phyloP scores from a whole-genome alignment of 2,888 invertebrate species.

The Linyphia triangularis region DNA sequence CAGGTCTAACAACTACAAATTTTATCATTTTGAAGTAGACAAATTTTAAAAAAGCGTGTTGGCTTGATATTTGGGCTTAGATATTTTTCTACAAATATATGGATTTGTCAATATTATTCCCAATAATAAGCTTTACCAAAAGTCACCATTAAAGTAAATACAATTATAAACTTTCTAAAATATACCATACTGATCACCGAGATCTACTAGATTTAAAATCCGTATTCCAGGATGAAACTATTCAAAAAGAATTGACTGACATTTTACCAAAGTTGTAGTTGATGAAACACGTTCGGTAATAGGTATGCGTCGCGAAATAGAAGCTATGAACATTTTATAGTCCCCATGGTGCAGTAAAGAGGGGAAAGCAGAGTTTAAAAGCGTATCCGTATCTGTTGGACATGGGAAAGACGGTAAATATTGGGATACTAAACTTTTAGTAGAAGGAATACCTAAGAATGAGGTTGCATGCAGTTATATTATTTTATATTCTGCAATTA shows the following conservation, averaged over 20 bases:
- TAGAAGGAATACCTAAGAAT: not conserved
- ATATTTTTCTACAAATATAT: too few relatives aligned
- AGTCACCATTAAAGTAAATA: too few relatives aligned
- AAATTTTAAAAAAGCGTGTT: too few relatives aligned
- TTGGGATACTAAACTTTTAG: not conserved
- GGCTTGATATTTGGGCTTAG: too few relatives aligned
- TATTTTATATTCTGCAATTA: not conserved
- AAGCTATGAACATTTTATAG: slow-evolving; percentile 63
- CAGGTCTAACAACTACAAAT: too few relatives aligned
- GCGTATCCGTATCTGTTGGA: slow-evolving; percentile 23
- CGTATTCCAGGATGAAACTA: not conserved
- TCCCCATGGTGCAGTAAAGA: slow-evolving; percentile 40
- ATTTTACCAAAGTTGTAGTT: slow-evolving; percentile 46
- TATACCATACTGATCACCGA: too few relatives aligned
- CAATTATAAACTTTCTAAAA: too few relatives aligned
- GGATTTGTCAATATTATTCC: too few relatives aligned
- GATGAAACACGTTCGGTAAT: slow-evolving; percentile 64
- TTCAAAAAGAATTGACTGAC: slow-evolving; percentile 17
- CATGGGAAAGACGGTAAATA: slow-evolving; percentile 29
- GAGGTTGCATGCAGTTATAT: not conserved
- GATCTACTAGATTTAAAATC: too few relatives aligned
- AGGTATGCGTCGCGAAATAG: slow-evolving; percentile 47
- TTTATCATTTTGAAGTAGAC: too few relatives aligned
- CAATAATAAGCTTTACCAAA: too few relatives aligned
- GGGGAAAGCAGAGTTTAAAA: slow-evolving; percentile 31